phyloP scores from a whole-genome alignment of 2,888 invertebrate genomes.

The Oligia fasciuncula region DNA sequence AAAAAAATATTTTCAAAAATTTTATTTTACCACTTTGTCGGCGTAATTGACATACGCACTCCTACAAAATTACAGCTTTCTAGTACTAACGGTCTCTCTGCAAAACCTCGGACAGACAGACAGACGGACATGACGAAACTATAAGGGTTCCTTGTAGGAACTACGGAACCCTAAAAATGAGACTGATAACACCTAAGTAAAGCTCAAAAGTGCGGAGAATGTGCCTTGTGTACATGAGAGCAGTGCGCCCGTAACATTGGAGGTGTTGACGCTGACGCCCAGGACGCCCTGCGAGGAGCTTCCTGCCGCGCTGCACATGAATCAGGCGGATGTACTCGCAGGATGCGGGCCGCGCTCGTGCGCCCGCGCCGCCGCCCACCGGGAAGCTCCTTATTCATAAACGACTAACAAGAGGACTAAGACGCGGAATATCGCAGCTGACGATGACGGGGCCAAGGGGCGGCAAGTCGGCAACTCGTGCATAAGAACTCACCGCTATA shows the following conservation, averaged over 20 bases:
- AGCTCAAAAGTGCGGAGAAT: not conserved
- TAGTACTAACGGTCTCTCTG: too few relatives aligned
- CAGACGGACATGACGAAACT: too few relatives aligned
- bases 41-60: too few relatives aligned
- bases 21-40: too few relatives aligned
- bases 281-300: not conserved
- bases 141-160: too few relatives aligned
- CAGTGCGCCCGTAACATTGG: not conserved
- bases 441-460: not conserved
- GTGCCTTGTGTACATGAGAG: too few relatives aligned
- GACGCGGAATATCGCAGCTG: not conserved
- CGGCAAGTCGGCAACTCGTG: too few relatives aligned
- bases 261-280: constrained; percentile 1
- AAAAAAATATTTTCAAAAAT: too few relatives aligned
- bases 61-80: too few relatives aligned
- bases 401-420: not conserved
- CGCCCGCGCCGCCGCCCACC: constrained; percentile 2
- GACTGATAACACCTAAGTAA: not conserved
- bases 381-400: not conserved
- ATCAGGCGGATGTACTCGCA: constrained; percentile 68
- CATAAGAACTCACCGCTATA: constrained; percentile 10
- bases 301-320: constrained; percentile 51
- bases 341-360: constrained; percentile 66
- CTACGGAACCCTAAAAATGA: not conserved
- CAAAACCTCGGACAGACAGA: too few relatives aligned